These are phyloP conservation scores for Aphelocoma coerulescens DNA, from an alignment of 2,113 vertebrate species.

Conservation along the genomic window DNA sequence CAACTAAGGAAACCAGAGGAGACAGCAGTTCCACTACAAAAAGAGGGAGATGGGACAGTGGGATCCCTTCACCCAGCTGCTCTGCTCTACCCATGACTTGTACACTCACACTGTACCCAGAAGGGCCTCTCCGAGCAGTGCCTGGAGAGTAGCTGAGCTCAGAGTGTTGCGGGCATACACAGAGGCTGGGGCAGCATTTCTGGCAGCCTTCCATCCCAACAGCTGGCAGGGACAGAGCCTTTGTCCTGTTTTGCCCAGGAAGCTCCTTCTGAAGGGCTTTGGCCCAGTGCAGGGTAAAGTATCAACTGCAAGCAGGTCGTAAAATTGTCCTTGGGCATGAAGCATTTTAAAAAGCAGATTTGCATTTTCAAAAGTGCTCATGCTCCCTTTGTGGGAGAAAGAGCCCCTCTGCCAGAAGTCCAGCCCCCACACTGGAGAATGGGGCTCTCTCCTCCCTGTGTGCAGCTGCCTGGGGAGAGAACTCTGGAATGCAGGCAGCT, in stretches of 20 bases:
- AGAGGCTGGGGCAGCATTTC: background rate
- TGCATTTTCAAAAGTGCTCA: background rate
- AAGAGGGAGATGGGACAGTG: background rate
- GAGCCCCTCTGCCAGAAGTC: background rate
- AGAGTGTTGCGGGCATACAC: background rate
- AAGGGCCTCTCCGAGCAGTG: background rate
- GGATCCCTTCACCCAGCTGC: background rate
- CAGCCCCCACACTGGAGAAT: rapidly evolving
- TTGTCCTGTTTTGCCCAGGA: background rate
- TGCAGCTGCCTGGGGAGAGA: background rate
- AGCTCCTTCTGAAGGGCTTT: background rate
- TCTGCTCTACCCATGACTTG: background rate
- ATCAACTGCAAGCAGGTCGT: background rate
- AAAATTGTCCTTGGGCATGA: background rate
- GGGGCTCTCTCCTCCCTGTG: background rate
- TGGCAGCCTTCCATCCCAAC: background rate
- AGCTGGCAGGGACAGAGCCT: background rate
- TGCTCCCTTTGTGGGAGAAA: background rate
- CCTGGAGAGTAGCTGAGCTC: background rate
- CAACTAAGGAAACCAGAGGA: background rate
- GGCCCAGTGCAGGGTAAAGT: background rate
- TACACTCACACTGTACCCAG: background rate
- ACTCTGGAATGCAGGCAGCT: rapidly evolving
- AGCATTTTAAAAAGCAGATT: background rate
- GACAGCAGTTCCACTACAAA: background rate